Conservation (phyloP, 2,888 invertebrate genomes). For the Tetragnatha montana region DNA sequence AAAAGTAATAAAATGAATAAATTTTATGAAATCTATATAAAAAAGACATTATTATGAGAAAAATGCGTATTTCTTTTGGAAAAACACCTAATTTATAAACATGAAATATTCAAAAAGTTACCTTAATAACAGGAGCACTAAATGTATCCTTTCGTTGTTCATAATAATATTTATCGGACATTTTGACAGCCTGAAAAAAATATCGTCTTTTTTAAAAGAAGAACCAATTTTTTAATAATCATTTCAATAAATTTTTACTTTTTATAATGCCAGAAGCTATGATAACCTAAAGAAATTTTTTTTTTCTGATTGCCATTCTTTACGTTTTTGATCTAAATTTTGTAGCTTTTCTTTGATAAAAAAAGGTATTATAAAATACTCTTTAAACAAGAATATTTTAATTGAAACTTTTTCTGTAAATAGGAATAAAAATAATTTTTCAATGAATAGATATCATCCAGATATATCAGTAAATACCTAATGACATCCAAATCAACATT, state of each 20-base stretch:
- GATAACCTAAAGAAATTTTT: no score
- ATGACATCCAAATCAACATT: neutral
- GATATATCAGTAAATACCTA: neutral
- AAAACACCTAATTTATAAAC: no score
- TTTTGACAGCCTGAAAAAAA: constrained; percentile 17
- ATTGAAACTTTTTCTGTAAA: neutral
- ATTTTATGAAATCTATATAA: no score
- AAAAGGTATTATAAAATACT: neutral
- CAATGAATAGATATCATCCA: neutral
- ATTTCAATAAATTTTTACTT: no score
- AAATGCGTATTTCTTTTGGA: no score
- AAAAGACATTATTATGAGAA: no score
- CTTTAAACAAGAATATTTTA: neutral
- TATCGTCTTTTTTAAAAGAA: neutral
- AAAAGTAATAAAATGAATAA: no score
- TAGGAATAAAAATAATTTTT: neutral
- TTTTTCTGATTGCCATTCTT: neutral
- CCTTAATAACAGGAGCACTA: constrained; percentile 27
- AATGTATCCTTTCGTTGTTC: constrained; percentile 31
- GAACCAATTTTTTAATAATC: no score
- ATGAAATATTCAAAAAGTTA: no score
- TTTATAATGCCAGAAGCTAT: no score
- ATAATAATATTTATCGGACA: neutral
- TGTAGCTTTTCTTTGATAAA: neutral
- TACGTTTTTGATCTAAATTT: no score